Evolutionary conservation across 2,113 vertebrate genomes (phyloP).

Genomic region (Puntigrus tetrazona): DNA sequence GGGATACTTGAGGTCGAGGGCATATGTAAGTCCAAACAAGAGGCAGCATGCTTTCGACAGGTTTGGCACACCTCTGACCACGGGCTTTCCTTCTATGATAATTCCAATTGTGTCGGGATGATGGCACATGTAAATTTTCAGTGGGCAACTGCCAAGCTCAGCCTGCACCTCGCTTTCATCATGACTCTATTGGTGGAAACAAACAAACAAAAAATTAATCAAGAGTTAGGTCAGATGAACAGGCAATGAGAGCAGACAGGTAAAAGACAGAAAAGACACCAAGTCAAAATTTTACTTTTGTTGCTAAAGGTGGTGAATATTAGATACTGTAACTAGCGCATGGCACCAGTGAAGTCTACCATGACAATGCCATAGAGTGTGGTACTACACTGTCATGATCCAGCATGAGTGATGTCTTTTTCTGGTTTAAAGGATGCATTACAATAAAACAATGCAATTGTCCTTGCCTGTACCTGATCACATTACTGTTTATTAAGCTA

Average conservation of each 20-base stretch:
- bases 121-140: conserved; percentile 23
- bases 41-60: conserved; percentile 26
- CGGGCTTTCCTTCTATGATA: conserved; percentile 14
- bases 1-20: too few species aligned
- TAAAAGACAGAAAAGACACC: conserved; percentile 1
- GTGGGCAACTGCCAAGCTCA: conserved; percentile 22
- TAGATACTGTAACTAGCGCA: background rate
- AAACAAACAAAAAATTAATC: conserved; percentile 20
- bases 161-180: conserved; percentile 22
- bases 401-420: background rate
- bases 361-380: background rate
- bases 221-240: background rate
- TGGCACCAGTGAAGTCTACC: background rate
- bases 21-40: conserved; percentile 34
- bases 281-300: background rate
- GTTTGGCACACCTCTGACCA: background rate
- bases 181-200: conserved; percentile 4
- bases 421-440: background rate
- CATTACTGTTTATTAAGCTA: background rate
- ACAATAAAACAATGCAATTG: conserved; percentile 3
- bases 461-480: background rate
- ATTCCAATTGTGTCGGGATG: background rate
- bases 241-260: background rate
- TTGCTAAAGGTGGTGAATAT: background rate
- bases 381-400: background rate